Evolutionary conservation across 2,113 vertebrate species (phyloP), one percentile per base, ranked within the genome.

Genomic region (Felis chaus): DNA sequence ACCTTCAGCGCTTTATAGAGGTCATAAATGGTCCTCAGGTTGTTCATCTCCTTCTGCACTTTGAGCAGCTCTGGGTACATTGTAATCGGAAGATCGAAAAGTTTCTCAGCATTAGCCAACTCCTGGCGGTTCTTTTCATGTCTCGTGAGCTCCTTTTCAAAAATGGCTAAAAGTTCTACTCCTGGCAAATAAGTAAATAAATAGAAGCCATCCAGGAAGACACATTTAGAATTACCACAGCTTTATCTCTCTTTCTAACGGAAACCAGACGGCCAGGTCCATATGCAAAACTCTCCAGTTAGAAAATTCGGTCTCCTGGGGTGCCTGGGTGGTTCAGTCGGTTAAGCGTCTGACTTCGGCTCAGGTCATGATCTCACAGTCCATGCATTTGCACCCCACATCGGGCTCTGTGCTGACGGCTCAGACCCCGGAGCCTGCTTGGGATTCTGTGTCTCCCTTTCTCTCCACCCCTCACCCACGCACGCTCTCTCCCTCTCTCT

Each of bases 91-190:
- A 99, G 98, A 78, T 99, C 99, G 41, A 99, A 98, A 82, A 99
- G 99, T 91, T 99, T 99, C 98, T 99, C 99, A 3, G 99, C 99
- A 33, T 99, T 99, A 5, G 98, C 98, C 78, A 99, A 94, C 61
- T 99, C 99, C 96, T 99, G 99, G 0, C 95, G 97, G 73, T 23
- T 98, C 90, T 97, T 95, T 81, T 99, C 99, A 4, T 99, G 98
- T 50, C 91, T 99, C 14, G 98, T 94, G 88, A 99, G 88, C 68
- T 99, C 99, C 29, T 84, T 98, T 83, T 99, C 99, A 91, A 99
- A 99, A 15, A 68, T 11, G 10, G 7, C 97, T 97, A 99, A 97
- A 7, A 99, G 98, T 4, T 98, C 98, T 25, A 99, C 19, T 7
- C 99, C 99, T 99, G 89, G 33, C 10, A 92, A 80, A 82, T 11